Conservation (phyloP, 2,113 vertebrate species). For the Dryoscopus gambensis region DNA sequence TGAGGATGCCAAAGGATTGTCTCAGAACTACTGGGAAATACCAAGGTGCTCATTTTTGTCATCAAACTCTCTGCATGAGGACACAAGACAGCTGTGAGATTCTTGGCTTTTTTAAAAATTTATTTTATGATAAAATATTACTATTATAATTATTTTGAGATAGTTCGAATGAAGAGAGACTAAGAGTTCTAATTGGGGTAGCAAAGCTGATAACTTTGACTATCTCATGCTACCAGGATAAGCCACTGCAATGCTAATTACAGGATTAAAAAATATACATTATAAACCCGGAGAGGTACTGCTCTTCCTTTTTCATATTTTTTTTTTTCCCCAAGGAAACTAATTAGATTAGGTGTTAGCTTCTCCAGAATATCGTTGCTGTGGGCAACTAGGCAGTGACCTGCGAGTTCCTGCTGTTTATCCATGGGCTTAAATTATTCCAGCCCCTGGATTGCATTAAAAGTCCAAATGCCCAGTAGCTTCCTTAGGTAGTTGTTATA, state of each 20-base stretch:
- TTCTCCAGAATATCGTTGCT: not conserved
- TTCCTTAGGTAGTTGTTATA: not conserved
- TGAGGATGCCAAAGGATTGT: not conserved
- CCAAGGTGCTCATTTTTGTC: not conserved
- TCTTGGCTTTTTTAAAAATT: not conserved
- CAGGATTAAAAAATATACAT: constrained; percentile 4
- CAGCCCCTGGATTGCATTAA: not conserved
- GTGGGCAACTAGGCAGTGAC: not conserved
- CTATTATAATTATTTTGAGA: not conserved
- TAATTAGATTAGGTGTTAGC: constrained; percentile 29
- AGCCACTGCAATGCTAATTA: constrained; percentile 22
- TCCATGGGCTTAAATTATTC: not conserved
- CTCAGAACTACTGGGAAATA: not conserved
- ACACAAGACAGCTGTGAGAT: not conserved
- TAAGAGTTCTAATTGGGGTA: constrained; percentile 10
- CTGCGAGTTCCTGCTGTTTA: not conserved
- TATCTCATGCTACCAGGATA: constrained; percentile 6
- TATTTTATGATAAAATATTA: not conserved
- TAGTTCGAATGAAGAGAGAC: not conserved
- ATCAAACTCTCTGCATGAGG: not conserved
- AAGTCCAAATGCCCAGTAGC: not conserved
- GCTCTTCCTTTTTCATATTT: not conserved
- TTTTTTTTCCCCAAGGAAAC: not conserved
- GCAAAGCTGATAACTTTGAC: constrained; percentile 4
- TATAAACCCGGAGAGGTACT: not conserved